Conservation (phyloP, 2,888 invertebrate genomes). For the Rhodophaea formosa region DNA sequence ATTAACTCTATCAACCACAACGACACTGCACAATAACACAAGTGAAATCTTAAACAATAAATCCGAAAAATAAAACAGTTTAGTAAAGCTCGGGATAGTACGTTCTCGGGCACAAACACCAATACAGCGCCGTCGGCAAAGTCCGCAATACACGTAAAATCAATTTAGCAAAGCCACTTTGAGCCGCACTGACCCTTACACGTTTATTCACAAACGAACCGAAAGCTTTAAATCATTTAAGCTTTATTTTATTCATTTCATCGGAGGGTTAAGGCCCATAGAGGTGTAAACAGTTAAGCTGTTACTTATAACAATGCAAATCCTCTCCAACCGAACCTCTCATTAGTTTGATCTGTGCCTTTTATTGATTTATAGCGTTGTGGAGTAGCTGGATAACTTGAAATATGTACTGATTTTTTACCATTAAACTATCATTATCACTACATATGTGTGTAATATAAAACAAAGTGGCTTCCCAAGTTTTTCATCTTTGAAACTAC, state of each 20-base stretch:
- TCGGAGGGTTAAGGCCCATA: slow-evolving; percentile 3
- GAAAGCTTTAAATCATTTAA: slow-evolving; percentile 30
- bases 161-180: slow-evolving; percentile 76
- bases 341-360: neutral
- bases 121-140: slow-evolving; percentile 52
- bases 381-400: neutral
- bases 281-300: slow-evolving; percentile 2
- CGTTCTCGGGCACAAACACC: slow-evolving; percentile 43
- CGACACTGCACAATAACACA: too few species aligned
- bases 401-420: too few species aligned
- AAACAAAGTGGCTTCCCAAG: too few species aligned
- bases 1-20: slow-evolving; percentile 11
- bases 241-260: slow-evolving; percentile 28
- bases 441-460: too few species aligned
- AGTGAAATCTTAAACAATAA: slow-evolving; percentile 23
- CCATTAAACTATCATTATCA: too few species aligned
- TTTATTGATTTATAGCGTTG: neutral
- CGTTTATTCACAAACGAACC: slow-evolving; percentile 53
- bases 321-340: neutral
- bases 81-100: slow-evolving; percentile 54
- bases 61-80: slow-evolving; percentile 43
- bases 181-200: slow-evolving; percentile 64
- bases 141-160: slow-evolving; percentile 77
- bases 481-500: too few species aligned
- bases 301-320: neutral